phyloP scores from a whole-genome alignment of 2,113 vertebrate genomes.

The Gymnogyps californianus region DNA sequence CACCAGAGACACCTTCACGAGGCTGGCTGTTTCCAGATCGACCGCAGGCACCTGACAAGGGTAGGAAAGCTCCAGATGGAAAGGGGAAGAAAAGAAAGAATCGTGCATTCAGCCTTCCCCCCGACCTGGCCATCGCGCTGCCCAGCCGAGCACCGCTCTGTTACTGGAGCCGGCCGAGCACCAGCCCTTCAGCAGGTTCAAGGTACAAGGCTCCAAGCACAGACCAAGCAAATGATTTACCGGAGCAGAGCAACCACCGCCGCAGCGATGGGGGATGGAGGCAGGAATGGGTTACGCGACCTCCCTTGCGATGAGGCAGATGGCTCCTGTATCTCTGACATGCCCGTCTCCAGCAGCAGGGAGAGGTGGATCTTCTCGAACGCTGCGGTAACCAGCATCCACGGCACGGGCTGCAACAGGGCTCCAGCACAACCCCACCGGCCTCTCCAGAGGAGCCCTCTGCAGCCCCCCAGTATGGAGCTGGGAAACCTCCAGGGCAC shows the following conservation, averaged over 20 bases:
- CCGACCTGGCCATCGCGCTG: fast-evolving
- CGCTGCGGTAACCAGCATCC: background rate
- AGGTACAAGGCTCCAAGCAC: background rate
- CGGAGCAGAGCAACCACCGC: fast-evolving
- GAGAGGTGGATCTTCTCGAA: background rate
- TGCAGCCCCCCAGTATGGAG: fast-evolving
- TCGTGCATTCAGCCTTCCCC: background rate
- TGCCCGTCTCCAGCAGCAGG: background rate
- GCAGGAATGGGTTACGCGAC: fast-evolving
- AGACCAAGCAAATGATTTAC: conserved; percentile 9
- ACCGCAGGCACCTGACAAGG: background rate
- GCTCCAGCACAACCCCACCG: background rate
- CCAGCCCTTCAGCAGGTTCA: background rate
- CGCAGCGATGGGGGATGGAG: fast-evolving
- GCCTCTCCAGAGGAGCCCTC: background rate
- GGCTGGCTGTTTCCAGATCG: background rate
- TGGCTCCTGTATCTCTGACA: fast-evolving
- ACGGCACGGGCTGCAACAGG: fast-evolving
- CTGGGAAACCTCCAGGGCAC: background rate
- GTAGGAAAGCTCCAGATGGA: background rate
- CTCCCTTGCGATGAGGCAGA: background rate
- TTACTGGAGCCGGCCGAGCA: fast-evolving
- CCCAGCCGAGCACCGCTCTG: background rate
- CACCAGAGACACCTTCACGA: background rate
- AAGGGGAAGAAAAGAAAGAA: background rate